A percentile compares a stretch with the other conserved stretches of the same genome.
phyloP scores from a whole-genome alignment of 2,113 vertebrate species.

The Poeciliopsis occidentalis region DNA sequence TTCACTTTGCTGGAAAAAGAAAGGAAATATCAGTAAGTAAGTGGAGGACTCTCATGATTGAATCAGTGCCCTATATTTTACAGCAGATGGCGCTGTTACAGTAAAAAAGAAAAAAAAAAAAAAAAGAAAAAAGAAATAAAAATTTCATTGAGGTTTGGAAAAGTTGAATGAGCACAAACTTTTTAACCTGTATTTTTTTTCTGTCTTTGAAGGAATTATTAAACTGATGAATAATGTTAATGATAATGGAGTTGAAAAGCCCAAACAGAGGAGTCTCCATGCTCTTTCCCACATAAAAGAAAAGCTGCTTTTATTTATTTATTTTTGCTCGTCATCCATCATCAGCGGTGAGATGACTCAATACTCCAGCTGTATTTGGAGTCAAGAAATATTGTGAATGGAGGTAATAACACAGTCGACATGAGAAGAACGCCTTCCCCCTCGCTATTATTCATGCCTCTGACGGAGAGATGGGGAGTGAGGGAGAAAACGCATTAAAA shows the following conservation, averaged over 20 bases:
- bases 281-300: neutral
- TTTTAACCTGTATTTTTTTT: neutral
- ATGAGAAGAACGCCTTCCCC: conserved; percentile 18
- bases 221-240: neutral
- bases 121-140: too few species aligned
- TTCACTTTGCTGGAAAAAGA: conserved; percentile 83
- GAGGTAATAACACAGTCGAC: conserved; percentile 25
- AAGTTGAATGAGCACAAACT: conserved; percentile 16
- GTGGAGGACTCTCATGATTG: neutral
- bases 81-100: conserved; percentile 61
- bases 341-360: neutral
- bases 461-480: neutral
- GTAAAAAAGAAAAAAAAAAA: neutral
- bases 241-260: neutral
- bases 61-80: conserved; percentile 1
- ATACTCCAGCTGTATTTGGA: neutral
- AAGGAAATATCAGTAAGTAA: conserved; percentile 17
- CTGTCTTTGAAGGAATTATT: neutral
- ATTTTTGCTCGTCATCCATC: neutral
- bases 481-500: neutral
- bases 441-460: conserved; percentile 20
- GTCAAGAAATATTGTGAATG: conserved; percentile 60
- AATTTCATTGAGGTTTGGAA: conserved; percentile 8
- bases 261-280: neutral
- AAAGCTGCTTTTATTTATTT: neutral